Percentiles rank a stretch among this genome's conserved stretches.
Evolutionary conservation across 37 sponge, comb jelly and placozoan species (phyloP).

Genomic region (Eunapius fragilis): DNA sequence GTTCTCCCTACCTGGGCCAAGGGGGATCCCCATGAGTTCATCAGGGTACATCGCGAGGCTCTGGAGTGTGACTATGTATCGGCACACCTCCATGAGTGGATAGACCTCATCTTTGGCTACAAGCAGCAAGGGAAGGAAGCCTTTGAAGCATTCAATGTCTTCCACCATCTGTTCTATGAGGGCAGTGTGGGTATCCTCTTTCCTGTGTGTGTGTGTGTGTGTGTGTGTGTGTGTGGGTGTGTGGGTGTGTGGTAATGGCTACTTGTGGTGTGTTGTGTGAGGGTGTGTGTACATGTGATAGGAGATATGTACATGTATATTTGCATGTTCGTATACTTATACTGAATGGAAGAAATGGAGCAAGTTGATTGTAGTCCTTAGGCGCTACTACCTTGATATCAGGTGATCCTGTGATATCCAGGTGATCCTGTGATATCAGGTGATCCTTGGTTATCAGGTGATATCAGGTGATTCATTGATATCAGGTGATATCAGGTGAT

Average conservation of each 20-base stretch:
- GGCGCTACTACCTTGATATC: too few species aligned
- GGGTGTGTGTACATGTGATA: constrained; percentile 2
- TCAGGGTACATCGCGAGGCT: constrained; percentile 94
- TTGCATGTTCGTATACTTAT: too few species aligned
- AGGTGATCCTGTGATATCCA: too few species aligned
- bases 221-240: background rate
- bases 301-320: background rate
- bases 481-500: too few species aligned
- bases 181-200: constrained; percentile 75
- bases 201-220: background rate
- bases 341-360: too few species aligned
- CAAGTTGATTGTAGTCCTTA: too few species aligned
- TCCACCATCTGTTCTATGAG: constrained; percentile 96
- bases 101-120: constrained; percentile 98
- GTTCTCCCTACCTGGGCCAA: constrained; percentile 97
- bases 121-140: constrained; percentile 91
- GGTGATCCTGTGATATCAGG: too few species aligned
- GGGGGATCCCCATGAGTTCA: constrained; percentile 92
- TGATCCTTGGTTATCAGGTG: too few species aligned
- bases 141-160: constrained; percentile 86
- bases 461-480: too few species aligned
- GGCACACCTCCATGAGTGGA: constrained; percentile 94
- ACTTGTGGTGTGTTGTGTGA: constrained; percentile 5
- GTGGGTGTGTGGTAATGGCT: constrained; percentile 22
- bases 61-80: constrained; percentile 97